A percentile compares a stretch with the other conserved stretches of the same genome.
Evolutionary conservation across 2,888 invertebrate genomes (phyloP).

Genomic region (Elaeidobius kamerunicus): DNA sequence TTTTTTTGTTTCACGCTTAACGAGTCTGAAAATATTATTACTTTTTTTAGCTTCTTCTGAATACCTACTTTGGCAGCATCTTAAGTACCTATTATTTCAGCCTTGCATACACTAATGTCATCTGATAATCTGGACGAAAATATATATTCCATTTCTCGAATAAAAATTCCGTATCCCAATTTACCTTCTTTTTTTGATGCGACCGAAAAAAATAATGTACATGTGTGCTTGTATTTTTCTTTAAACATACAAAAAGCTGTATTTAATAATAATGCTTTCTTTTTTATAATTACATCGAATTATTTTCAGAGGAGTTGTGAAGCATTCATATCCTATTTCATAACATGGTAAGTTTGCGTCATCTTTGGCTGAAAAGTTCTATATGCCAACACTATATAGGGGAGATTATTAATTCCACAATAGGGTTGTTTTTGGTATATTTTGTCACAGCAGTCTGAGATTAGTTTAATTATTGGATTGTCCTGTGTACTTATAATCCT

Average conservation of each 20-base stretch:
- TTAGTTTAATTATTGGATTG: neutral
- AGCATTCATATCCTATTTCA: neutral
- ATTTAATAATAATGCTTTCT: neutral
- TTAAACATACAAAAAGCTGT: neutral
- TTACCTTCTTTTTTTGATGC: neutral
- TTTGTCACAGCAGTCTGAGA: neutral
- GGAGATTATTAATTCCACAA: neutral
- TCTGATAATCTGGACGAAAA: neutral
- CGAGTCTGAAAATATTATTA: constrained; percentile 1
- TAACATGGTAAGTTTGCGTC: neutral
- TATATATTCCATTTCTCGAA: neutral
- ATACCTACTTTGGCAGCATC: neutral
- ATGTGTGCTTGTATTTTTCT: neutral
- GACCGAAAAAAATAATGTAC: neutral
- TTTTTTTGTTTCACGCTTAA: neutral
- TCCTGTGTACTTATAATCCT: neutral
- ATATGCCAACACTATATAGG: neutral
- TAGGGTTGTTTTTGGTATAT: neutral
- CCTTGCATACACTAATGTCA: neutral
- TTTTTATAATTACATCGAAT: neutral
- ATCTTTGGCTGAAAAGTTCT: neutral
- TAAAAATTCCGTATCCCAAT: neutral
- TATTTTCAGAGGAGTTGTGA: neutral
- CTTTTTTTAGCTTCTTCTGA: neutral
- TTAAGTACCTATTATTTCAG: neutral